These are phyloP conservation scores for Lamellibrachia luymesi DNA, from an alignment of 1,140 invertebrate genomes.

Conservation along the genomic window DNA sequence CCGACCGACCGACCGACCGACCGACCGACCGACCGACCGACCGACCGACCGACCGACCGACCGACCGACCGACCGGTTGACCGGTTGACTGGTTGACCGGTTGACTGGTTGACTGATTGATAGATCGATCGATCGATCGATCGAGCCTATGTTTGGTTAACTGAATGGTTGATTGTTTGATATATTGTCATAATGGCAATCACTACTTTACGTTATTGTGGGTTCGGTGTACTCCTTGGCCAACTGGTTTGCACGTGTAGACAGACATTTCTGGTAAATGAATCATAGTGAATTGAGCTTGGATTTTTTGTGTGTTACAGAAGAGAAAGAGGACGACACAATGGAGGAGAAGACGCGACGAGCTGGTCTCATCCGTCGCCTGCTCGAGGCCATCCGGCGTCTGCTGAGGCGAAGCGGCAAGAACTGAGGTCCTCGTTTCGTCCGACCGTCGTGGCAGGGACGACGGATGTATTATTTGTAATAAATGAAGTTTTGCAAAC, in stretches of 20 bases:
- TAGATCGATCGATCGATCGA: no score
- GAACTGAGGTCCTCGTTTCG: not conserved
- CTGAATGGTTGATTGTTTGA: no score
- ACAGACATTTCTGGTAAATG: no score
- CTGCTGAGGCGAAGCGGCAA: not conserved
- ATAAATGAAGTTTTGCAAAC: not conserved
- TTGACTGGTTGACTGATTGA: no score
- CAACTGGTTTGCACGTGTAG: no score
- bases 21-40: constrained; percentile 1
- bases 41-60: constrained; percentile 1
- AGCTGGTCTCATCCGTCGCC: not conserved
- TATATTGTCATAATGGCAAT: no score
- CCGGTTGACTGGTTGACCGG: no score
- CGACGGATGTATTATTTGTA: not conserved
- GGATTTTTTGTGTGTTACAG: not conserved
- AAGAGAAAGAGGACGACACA: not conserved
- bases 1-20: constrained; percentile 1
- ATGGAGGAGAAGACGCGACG: not conserved
- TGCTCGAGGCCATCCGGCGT: not conserved
- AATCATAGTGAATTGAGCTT: no score
- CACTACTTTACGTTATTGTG: no score
- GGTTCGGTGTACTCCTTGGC: no score
- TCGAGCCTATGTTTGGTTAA: no score
- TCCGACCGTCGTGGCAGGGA: not conserved
- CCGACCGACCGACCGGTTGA: not conserved